Base-by-base conservation (phyloP, 64 coral and sea anemone genomes). In the Pachyseris speciosa region DNA sequence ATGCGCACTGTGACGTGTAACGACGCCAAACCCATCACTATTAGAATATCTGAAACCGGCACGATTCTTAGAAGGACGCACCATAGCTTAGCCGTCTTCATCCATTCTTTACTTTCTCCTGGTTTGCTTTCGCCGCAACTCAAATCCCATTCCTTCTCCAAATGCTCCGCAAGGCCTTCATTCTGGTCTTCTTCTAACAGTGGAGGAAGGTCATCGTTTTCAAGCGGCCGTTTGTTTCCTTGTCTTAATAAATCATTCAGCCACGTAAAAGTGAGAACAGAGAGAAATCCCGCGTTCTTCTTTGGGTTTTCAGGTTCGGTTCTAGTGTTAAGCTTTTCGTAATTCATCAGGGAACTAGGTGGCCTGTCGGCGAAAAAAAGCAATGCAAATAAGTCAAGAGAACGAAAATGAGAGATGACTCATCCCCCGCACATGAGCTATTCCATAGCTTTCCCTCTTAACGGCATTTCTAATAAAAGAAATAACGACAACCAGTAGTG, bases 181-280 rank as follows among this genome's bases (percentile, higher is more conserved):
- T 6, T 69, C 33, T 69, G 12, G 65, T 69, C 30, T 69, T 69
- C 65, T 69, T 33, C 4, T 26, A 69, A 69, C 29, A 69, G 32
- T 2, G 65, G 10, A 69, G 65, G 65, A 13, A 69, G 65, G 30
- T 69, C 65, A 69, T 69, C 29, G 33, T 69, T 69, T 69, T 69
- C 65, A 69, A 69, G 65, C 0, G 65, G 15, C 36, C 65, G 29
- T 17, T 69, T 13, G 33, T 34, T 69, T 7, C 65, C 65, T 36
- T 33, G 65, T 69, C 28, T 69, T 69, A 69, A 15, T 36, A 69
- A 26, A 36, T 69, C 11, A 33, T 69, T 69, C 65, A 69, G 5
- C 65, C 65, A 69, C 36, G 65, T 4, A 36, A 69, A 69, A 12
- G 65, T 69, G 15, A 69, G 31, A 37, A 69, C 30, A 29, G 65